phyloP scores from a whole-genome alignment of 2,113 vertebrate species.

The Erythrocercus mccallii region DNA sequence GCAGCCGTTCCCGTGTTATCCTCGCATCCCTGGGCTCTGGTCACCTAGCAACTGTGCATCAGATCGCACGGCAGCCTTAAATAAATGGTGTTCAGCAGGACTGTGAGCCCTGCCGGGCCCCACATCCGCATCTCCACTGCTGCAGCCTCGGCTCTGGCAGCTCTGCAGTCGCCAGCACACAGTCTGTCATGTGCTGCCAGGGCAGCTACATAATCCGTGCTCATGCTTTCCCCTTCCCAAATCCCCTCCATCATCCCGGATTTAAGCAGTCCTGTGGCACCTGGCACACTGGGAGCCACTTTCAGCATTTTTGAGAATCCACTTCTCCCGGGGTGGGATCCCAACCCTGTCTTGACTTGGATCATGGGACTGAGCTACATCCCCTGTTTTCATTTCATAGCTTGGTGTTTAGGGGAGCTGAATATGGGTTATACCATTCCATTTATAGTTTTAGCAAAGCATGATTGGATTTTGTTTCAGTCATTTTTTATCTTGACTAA shows the following conservation, averaged over 20 bases:
- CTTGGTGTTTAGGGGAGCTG: slow-evolving; percentile 21
- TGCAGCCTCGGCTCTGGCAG: background rate
- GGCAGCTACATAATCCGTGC: background rate
- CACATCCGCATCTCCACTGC: background rate
- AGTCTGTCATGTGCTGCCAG: background rate
- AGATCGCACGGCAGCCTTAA: rapidly evolving
- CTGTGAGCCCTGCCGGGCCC: background rate
- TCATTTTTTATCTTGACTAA: slow-evolving; percentile 54
- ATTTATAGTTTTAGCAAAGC: slow-evolving; percentile 53
- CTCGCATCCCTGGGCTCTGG: background rate
- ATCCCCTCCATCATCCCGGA: background rate
- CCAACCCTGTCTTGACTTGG: background rate
- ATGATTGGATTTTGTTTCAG: slow-evolving; percentile 40
- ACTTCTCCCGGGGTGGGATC: background rate
- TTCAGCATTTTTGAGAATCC: background rate
- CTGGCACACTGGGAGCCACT: background rate
- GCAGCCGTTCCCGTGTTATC: background rate
- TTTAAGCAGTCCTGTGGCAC: background rate
- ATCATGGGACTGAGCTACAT: background rate
- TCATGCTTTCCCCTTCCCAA: background rate
- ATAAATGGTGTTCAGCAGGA: background rate
- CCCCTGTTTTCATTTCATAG: slow-evolving; percentile 2
- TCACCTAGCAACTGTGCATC: slow-evolving; percentile 52
- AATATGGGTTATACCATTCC: slow-evolving; percentile 53
- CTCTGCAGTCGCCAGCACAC: background rate